Conservation (phyloP, 2,797 vertebrate species). For the Argya squamiceps region DNA sequence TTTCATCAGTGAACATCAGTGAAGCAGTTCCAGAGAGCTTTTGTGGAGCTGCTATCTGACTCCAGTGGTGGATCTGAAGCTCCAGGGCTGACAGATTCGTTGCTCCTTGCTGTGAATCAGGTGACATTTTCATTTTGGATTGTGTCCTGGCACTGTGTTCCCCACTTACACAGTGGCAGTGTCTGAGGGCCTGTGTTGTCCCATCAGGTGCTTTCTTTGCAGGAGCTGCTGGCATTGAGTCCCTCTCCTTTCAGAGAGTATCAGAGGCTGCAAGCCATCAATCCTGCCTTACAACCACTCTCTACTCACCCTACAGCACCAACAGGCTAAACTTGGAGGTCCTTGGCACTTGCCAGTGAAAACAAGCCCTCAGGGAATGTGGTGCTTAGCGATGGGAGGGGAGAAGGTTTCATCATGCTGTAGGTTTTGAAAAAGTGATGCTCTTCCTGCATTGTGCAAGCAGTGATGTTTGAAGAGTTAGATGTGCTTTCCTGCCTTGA, state of each 20-base stretch:
- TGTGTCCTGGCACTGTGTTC: background rate
- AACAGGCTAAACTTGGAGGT: background rate
- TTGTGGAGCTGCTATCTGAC: background rate
- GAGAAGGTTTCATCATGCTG: background rate
- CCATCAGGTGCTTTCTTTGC: background rate
- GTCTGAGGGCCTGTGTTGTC: background rate
- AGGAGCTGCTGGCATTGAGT: background rate
- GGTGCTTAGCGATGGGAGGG: fast-evolving
- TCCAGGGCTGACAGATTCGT: background rate
- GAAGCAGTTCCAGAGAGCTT: background rate
- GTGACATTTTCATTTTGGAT: background rate
- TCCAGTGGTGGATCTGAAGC: background rate
- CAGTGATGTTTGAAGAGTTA: background rate
- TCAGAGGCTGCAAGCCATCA: background rate
- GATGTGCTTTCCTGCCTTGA: background rate
- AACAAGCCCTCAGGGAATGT: background rate
- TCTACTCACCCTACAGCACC: background rate
- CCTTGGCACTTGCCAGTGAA: background rate
- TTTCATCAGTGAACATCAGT: too few relatives aligned
- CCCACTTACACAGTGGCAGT: background rate
- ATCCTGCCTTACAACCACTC: background rate
- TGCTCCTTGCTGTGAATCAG: background rate
- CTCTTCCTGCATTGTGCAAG: background rate
- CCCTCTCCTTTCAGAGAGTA: background rate
- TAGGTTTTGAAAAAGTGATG: background rate